Evolutionary conservation across 2,113 vertebrate species (phyloP), one percentile per base, ranked within the genome.

Genomic region (Carettochelys insculpta): DNA sequence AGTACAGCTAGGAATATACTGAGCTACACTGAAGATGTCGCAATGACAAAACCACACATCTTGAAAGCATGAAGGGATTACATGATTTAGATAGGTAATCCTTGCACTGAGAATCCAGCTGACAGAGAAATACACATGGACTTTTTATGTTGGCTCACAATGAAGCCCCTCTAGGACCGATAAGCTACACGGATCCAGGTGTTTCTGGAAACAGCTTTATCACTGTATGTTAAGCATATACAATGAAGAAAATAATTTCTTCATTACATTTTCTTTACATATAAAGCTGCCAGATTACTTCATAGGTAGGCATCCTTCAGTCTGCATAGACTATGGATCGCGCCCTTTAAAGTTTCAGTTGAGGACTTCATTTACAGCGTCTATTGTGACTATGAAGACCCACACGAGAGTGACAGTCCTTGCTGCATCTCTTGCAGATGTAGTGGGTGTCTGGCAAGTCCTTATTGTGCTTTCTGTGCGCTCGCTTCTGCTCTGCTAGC

Each of bases 181-280:
- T 38, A 9, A 89, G 45, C 0, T 1, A 58, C 80, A 43, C 71
- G 92, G 92, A 48, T 41, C 90, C 91, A 91, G 92, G 92, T 87
- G 6, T 68, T 5, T 77, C 82, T 11, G 43, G 80, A 80, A 82
- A 45, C 2, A 54, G 96, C 91, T 93, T n/a, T 83, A 82, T 48
- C 85, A 92, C 94, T 93, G 94, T 91, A 80, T 2, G 7, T 71
- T 50, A 90, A 90, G 38, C 88, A 93, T 82, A 68, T 43, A 93
- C 27, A 77, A 87, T 2, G 78, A 85, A 94, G 80, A 88, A 71
- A 87, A 89, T 93, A 80, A 90, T 92, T 97, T 97, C n/a, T 96
- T 94, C 84, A 61, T 82, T 91, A 87, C 85, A 10, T 41, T 82
- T 56, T 90, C 92, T 71, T 89, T 41, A 82, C 48, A 50, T 14